These are phyloP conservation scores for Copsychus sechellarum DNA, from an alignment of 2,113 vertebrate species.

Conservation along the genomic window DNA sequence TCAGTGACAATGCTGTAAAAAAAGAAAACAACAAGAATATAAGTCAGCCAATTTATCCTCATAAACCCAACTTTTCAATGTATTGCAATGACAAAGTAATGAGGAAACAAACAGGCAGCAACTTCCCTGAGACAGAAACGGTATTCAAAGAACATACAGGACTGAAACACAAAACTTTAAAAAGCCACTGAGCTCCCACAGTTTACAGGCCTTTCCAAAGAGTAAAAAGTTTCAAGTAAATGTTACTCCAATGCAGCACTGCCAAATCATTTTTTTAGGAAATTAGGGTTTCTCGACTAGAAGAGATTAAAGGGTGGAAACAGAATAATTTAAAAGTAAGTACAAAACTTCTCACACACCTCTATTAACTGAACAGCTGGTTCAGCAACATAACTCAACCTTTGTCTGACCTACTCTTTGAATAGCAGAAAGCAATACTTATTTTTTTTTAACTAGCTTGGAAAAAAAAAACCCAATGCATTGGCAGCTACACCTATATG, in stretches of 20 bases:
- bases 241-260: not conserved
- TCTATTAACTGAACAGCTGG: not conserved
- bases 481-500: not conserved
- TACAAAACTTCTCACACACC: not conserved
- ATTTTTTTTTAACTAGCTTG: not conserved
- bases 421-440: not conserved
- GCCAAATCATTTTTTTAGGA: not conserved
- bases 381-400: not conserved
- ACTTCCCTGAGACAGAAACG: not conserved
- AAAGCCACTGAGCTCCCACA: not conserved
- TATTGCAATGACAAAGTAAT: not conserved
- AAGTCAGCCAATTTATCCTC: not conserved
- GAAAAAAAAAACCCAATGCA: rapidly evolving
- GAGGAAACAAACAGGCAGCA: not conserved
- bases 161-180: not conserved
- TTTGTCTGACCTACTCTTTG: not conserved
- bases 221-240: not conserved
- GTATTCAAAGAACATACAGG: not conserved
- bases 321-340: not conserved
- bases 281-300: not conserved
- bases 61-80: not conserved
- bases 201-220: not conserved
- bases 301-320: not conserved
- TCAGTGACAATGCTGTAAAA: conserved; percentile 89
- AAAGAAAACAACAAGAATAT: not conserved